Base-by-base conservation (phyloP, 2,888 invertebrate species). In the Oligia latruncula region DNA sequence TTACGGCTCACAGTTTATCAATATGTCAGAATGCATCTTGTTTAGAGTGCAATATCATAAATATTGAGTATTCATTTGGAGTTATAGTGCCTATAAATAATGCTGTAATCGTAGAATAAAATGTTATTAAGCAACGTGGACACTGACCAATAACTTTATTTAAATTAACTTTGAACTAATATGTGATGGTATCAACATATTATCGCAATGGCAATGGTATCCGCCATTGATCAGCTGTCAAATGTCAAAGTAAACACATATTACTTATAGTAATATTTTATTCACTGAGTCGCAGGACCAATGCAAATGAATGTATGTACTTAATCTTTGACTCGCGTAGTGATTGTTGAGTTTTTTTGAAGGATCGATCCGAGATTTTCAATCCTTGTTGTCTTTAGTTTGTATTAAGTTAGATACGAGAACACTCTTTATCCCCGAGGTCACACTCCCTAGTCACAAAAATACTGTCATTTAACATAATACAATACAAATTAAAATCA, bases 11-110 rank as follows among this genome's bases (percentile, higher is more conserved):
- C 60, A 72, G 17, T 81, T 81, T 66, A 75, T 81, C 77, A 74
- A 64, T 64, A 81, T 74, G 71, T 71, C 71, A 77, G 71, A 77
- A 64, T 84, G 74, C 82, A 84, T 77, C 85, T 71, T 85, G 81
- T 85, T 60, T 74, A 67, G 23, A 74, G 20, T 85, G 77, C 74
- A 84, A 85, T 64, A 64, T 52, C 66, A 81, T 81, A 71, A 81
- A 85, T 85, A 77, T 74, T 85, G n/a, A 81, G 43, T 52, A 67
- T 70, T 72, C 58, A 74, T 75, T 60, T 72, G 35, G 64, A 74
- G 13, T 74, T 74, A 55, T 49, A 66, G 43, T n/a, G 58, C 4
- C 55, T 49, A 68, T 68, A 17, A 72, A 72, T 70, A 70, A 43
- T 49, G 1, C 23, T 40, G 46, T 65, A 49, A 70, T 70, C 23